Percentiles rank a stretch among this genome's conserved stretches.
Evolutionary conservation across 2,113 vertebrate species (phyloP).

Genomic region (Oncorhynchus kisutch): DNA sequence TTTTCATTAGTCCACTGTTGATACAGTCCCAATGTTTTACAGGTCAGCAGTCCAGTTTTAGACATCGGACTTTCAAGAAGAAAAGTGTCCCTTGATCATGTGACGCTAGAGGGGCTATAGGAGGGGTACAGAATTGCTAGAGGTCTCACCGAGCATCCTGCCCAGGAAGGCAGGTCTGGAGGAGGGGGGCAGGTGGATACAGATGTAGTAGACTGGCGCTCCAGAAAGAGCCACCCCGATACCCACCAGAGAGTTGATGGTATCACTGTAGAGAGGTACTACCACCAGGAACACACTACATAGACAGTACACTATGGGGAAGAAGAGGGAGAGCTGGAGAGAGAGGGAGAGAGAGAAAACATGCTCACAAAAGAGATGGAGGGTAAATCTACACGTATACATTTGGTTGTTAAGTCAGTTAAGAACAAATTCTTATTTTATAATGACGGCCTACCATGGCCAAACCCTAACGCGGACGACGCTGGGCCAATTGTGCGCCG

Average conservation of each 20-base stretch:
- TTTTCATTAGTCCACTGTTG: too few species aligned
- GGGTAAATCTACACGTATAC: too few species aligned
- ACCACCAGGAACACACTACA: constrained; percentile 79
- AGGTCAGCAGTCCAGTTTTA: too few species aligned
- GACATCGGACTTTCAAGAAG: too few species aligned
- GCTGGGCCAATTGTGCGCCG: too few species aligned
- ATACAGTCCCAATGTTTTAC: too few species aligned
- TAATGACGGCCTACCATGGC: too few species aligned
- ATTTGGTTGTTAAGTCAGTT: neutral
- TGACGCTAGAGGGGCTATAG: too few species aligned
- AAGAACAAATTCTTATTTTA: too few species aligned
- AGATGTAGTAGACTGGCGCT: constrained; percentile 75
- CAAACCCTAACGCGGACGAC: too few species aligned
- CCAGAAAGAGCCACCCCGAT: constrained; percentile 77
- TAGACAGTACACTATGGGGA: constrained; percentile 78
- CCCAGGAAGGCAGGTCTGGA: constrained; percentile 72
- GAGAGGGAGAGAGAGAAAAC: neutral
- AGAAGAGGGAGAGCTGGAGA: constrained; percentile 67
- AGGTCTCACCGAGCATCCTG: constrained; percentile 60
- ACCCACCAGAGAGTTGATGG: constrained; percentile 78
- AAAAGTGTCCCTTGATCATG: too few species aligned
- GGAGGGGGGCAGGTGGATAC: constrained; percentile 66
- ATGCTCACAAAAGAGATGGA: neutral
- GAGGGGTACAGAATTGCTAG: too few species aligned
- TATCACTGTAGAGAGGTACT: constrained; percentile 80